Evolutionary conservation across 2,113 vertebrate genomes (phyloP), one percentile per base, ranked within the genome.

Genomic region (Erpornis zantholeuca): DNA sequence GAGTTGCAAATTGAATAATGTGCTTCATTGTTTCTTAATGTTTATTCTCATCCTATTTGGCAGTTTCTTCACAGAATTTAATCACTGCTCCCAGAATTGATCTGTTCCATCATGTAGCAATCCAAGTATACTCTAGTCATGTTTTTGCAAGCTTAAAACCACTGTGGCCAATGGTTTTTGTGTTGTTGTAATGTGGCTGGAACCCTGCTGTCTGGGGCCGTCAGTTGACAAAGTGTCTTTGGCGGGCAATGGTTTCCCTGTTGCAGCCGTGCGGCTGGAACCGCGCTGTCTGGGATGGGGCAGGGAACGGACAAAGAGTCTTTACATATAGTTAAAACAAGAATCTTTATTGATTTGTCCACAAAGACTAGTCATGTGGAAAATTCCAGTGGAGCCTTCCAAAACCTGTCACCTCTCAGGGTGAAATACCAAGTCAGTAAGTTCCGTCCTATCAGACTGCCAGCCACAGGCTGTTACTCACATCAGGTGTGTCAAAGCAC

Each of bases 301-400:
- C 35, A 29, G 82, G 8, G 1, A 16, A 4, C 6, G 25, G 60
- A 95, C 96, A 96, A 93, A 93, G 95, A 93, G 47, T 29, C 92
- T 95, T 96, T 54, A 94, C 92, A 90, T 92, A 22, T 35, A 57
- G 69, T 90, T 88, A 60, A 12, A 86, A 92, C 90, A 90, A 81
- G 90, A 94, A 90, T 93, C 90, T 60, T 59, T 45, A 71, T 81
- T 86, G 93, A 92, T 83, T 75, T 88, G 76, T 88, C 90, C 80
- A 92, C 96, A 94, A 96, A 93, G 80, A 52, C 79, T 44, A 40
- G 85, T 93, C 92, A 86, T 94, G 92, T 93, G 94, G 93, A 97
- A 94, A 94, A 78, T 95, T 88, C 92, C 92, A 84, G 69, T n/a
- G 68, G 38, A 73, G 44, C 1, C 1, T 86, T 96, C 82, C 80